phyloP scores from a whole-genome alignment of 2,113 vertebrate species.

The Anguilla rostrata region DNA sequence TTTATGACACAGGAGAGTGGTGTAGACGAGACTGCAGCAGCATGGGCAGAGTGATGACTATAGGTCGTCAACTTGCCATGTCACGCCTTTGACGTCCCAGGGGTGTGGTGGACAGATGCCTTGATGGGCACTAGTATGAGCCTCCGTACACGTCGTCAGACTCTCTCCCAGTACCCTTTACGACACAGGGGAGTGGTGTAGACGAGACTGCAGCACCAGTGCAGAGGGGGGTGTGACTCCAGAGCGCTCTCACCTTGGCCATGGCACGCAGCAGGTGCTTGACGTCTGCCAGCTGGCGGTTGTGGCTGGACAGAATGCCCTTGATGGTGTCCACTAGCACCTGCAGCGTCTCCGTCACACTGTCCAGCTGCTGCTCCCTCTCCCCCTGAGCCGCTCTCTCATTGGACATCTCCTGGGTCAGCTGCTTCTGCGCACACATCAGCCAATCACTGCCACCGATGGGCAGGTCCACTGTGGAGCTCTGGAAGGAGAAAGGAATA shows the following conservation, averaged over 20 bases:
- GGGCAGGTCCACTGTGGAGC: conserved; percentile 78
- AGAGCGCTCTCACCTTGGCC: conserved; percentile 85
- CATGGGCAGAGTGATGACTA: too few species aligned
- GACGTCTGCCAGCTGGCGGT: conserved; percentile 91
- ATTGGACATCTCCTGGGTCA: conserved; percentile 84
- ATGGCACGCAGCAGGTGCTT: conserved; percentile 95
- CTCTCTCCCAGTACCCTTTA: too few species aligned
- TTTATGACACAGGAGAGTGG: too few species aligned
- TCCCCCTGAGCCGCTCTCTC: conserved; percentile 84
- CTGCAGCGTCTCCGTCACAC: conserved; percentile 87
- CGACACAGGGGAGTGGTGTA: too few species aligned
- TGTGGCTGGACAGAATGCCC: conserved; percentile 89
- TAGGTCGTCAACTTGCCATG: too few species aligned
- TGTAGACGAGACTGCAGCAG: too few species aligned
- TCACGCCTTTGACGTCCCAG: too few species aligned
- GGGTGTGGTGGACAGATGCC: too few species aligned
- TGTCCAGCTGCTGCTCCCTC: conserved; percentile 88
- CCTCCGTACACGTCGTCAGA: too few species aligned
- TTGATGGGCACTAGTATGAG: too few species aligned
- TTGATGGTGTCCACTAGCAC: conserved; percentile 94
- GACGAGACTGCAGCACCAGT: neutral
- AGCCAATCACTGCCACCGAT: conserved; percentile 95
- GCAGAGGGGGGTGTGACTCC: neutral
- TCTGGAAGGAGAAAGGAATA: conserved; percentile 63
- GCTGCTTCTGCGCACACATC: conserved; percentile 82